A percentile compares a stretch with the other conserved stretches of the same genome.
phyloP scores from a whole-genome alignment of 1,140 invertebrate genomes.

The Drosophila equinoxialis region DNA sequence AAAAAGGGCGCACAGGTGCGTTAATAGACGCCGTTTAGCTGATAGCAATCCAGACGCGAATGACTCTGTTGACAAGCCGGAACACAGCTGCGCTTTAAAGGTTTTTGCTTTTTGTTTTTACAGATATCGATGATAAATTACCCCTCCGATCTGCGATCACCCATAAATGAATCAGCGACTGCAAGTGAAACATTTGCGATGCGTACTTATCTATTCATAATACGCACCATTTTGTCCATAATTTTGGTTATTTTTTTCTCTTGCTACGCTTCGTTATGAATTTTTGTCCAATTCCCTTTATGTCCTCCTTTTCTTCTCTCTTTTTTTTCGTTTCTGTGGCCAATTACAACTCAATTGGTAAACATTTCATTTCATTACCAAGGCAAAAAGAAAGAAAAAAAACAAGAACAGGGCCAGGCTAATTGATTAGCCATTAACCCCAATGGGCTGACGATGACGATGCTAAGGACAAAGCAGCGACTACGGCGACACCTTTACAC shows the following conservation, averaged over 20 bases:
- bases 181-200: no score
- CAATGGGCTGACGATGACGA: constrained; percentile 42
- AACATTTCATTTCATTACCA: constrained; percentile 44
- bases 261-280: neutral
- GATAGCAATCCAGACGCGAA: constrained; percentile 7
- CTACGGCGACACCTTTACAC: constrained; percentile 50
- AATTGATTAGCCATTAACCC: constrained; percentile 81
- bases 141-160: neutral
- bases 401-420: constrained; percentile 30
- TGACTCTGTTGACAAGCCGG: constrained; percentile 19
- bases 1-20: constrained; percentile 48
- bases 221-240: no score
- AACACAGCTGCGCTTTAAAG: constrained; percentile 4
- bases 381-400: neutral
- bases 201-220: no score
- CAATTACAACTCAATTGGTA: constrained; percentile 75
- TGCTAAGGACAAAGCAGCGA: constrained; percentile 44
- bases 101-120: neutral
- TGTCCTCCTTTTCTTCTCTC: neutral
- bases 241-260: neutral
- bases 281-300: neutral
- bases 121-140: constrained; percentile 11
- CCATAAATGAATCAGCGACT: neutral
- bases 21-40: constrained; percentile 54
- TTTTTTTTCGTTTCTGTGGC: neutral